Percentiles rank a stretch among this genome's conserved stretches.
These are phyloP conservation scores for Gila orcuttii DNA, from an alignment of 2,113 vertebrate species.

Conservation along the genomic window DNA sequence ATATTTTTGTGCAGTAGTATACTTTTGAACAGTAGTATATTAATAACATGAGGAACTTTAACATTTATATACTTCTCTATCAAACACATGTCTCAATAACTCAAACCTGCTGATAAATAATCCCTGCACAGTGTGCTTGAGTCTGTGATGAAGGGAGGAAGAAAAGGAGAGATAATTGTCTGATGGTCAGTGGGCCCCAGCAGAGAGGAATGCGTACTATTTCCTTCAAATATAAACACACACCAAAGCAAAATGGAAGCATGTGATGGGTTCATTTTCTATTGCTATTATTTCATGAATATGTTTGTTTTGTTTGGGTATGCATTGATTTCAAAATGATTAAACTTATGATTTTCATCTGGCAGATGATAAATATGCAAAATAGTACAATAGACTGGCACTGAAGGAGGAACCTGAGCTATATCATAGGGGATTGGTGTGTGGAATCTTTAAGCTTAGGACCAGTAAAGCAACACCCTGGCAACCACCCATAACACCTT, in stretches of 20 bases:
- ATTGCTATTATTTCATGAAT: background rate
- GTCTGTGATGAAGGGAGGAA: conserved; percentile 25
- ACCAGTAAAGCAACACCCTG: background rate
- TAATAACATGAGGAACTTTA: background rate
- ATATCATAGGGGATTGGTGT: background rate
- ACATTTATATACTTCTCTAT: background rate
- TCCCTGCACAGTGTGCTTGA: background rate
- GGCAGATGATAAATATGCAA: background rate
- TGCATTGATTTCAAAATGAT: background rate
- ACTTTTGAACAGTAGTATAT: background rate
- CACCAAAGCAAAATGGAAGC: conserved; percentile 20
- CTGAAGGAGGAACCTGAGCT: background rate
- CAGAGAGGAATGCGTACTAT: conserved; percentile 53
- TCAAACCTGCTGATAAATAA: background rate
- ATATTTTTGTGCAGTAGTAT: too few relatives aligned
- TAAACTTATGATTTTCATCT: too few relatives aligned
- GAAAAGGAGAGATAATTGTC: conserved; percentile 17
- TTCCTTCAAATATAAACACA: conserved; percentile 59
- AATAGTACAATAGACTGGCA: background rate
- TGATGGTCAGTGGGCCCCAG: conserved; percentile 32
- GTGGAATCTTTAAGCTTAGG: background rate
- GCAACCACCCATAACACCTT: background rate
- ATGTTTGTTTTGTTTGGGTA: background rate
- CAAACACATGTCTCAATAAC: background rate
- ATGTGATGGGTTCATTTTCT: conserved; percentile 15